phyloP scores from a whole-genome alignment of 2,113 vertebrate genomes.

The Cettia cetti region DNA sequence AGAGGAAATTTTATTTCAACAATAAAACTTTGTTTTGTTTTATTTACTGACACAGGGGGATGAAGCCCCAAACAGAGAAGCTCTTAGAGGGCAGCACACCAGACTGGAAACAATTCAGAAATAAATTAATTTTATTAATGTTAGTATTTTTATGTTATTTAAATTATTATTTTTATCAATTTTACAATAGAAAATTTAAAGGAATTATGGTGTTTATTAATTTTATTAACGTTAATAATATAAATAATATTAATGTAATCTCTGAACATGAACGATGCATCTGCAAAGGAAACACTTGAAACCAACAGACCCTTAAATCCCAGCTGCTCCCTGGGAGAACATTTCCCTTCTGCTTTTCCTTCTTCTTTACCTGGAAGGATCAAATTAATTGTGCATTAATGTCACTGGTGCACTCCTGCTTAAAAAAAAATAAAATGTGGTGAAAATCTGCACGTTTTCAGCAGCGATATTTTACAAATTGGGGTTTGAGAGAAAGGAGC shows the following conservation, averaged over 20 bases:
- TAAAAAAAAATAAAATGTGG: neutral
- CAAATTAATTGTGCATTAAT: no score
- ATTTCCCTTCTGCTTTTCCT: neutral
- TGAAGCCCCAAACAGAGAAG: neutral
- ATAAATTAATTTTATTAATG: neutral
- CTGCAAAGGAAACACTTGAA: no score
- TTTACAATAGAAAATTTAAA: no score
- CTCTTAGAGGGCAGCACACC: neutral
- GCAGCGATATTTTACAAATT: neutral
- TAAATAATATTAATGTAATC: no score
- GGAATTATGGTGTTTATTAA: no score
- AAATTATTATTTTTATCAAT: no score
- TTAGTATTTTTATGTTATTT: neutral
- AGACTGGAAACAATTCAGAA: neutral
- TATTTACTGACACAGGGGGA: neutral
- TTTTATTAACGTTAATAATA: no score
- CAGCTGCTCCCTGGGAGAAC: neutral
- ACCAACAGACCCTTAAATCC: neutral
- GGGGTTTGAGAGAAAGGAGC: neutral
- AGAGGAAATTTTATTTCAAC: neutral
- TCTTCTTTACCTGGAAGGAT: neutral
- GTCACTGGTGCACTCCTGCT: no score
- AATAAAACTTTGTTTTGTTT: neutral
- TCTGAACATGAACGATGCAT: no score
- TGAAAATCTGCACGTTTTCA: neutral